Evolutionary conservation across 2,888 invertebrate species (phyloP), one percentile per base, ranked within the genome.

Genomic region (Limnephilus rhombicus): DNA sequence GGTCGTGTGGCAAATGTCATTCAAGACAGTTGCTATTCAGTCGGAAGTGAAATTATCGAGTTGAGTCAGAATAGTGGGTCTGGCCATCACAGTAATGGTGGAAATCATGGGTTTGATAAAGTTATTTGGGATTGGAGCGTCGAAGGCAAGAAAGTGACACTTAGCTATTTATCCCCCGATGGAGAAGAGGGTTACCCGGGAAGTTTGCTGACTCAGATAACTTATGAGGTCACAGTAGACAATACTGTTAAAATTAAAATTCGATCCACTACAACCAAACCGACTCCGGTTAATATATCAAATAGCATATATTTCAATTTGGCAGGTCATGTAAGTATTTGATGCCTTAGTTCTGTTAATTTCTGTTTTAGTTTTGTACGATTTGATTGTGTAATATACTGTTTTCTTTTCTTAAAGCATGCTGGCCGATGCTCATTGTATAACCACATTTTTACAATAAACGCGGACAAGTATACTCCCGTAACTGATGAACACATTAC

Each of bases 271-370:
- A 97, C 98, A 3, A 97, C 97, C 13, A 98, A 98, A 94, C 97
- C 98, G 0, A 99, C 99, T 0, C 97, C 98, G 18, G 96, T 99
- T 93, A 99, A 98, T 95, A 95, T 99, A 91, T 98, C 98, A 87
- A 98, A 98, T 95, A 98, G 99, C 94, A 97, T 98, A 1, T 99
- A 98, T 95, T 99, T 99, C 95, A 99, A 99, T 95, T 96, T 99
- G 82, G 98, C 97, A 89, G 99, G 99, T n/a, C 98, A 99, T 95
- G 97, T 98, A 94, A 95, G 96, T 89, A 68, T 68, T 68, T n/a
- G 68, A n/a, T 68, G 68, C n/a, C n/a, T n/a, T n/a, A n/a, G n/a
- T n/a, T n/a, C n/a, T n/a, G n/a, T n/a, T n/a, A n/a, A n/a, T n/a
- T n/a, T n/a, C 24, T n/a, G 9, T 68, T 68, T 7, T 68, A 68